A percentile compares a stretch with the other conserved stretches of the same genome.
Conservation (phyloP, 2,888 invertebrate genomes). For the Calliopum simillimum region DNA sequence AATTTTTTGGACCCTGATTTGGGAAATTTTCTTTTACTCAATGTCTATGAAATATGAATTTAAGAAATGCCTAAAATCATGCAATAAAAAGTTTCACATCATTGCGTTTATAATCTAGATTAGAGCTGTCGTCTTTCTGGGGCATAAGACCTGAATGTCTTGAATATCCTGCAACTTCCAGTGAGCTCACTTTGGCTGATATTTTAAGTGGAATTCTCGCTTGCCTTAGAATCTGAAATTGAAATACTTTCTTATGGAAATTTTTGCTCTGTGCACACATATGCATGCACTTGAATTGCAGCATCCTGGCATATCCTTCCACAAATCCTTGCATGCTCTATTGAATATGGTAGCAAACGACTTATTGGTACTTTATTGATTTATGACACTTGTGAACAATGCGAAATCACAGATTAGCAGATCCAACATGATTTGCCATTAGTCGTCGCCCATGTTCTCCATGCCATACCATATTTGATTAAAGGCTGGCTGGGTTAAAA, state of each 20-base stretch:
- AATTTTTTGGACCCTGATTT: too few relatives aligned
- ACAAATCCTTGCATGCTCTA: constrained; percentile 36
- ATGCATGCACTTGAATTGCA: constrained; percentile 2
- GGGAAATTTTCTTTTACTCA: too few relatives aligned
- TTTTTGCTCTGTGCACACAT: constrained; percentile 15
- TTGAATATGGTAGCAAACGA: constrained; percentile 51
- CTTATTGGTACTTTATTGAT: constrained; percentile 66
- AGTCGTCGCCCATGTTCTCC: constrained; percentile 2
- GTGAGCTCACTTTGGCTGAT: too few relatives aligned
- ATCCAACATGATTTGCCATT: constrained; percentile 47
- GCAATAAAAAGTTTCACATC: too few relatives aligned
- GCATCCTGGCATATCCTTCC: constrained; percentile 19
- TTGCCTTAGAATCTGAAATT: too few relatives aligned
- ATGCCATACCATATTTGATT: background rate
- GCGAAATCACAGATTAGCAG: constrained; percentile 64
- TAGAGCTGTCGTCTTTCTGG: too few relatives aligned
- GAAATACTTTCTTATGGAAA: background rate
- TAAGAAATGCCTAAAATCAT: too few relatives aligned
- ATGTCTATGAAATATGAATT: too few relatives aligned
- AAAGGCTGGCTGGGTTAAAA: background rate
- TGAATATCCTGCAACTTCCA: too few relatives aligned
- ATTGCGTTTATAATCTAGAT: too few relatives aligned
- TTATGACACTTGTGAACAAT: constrained; percentile 66
- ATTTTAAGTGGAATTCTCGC: too few relatives aligned
- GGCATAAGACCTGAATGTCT: too few relatives aligned